Conservation (phyloP, 2,888 invertebrate species). For the Cryptophagus acutangulus region DNA sequence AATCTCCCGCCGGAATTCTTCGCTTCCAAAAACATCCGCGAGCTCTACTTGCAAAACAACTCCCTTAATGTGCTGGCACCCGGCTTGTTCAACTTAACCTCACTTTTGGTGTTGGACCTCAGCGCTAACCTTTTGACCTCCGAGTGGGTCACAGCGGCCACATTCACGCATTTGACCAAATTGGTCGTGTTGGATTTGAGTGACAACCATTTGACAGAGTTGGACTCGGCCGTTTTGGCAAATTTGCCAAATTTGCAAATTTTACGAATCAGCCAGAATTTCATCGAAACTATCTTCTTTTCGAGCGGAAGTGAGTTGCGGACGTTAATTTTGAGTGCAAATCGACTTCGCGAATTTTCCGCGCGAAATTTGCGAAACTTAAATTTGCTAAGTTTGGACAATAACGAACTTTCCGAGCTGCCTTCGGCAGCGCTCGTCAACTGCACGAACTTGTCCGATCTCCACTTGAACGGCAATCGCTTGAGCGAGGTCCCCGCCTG, state of each 20-base stretch:
- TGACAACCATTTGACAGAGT: slow-evolving; percentile 67
- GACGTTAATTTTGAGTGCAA: slow-evolving; percentile 75
- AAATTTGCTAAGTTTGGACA: slow-evolving; percentile 72
- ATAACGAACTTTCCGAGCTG: slow-evolving; percentile 70
- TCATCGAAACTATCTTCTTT: slow-evolving; percentile 70
- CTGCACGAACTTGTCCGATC: slow-evolving; percentile 73
- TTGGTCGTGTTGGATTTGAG: slow-evolving; percentile 74
- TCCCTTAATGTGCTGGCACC: slow-evolving; percentile 75
- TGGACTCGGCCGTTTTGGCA: slow-evolving; percentile 72
- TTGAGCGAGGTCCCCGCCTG: slow-evolving; percentile 71
- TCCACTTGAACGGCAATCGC: slow-evolving; percentile 79
- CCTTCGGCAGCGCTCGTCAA: slow-evolving; percentile 72
- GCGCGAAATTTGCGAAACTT: slow-evolving; percentile 72
- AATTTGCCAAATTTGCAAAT: slow-evolving; percentile 77
- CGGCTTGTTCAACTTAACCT: slow-evolving; percentile 71
- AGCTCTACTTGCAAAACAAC: slow-evolving; percentile 78
- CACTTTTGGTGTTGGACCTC: slow-evolving; percentile 70
- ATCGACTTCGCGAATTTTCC: slow-evolving; percentile 70
- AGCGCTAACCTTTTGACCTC: slow-evolving; percentile 75
- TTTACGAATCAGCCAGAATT: slow-evolving; percentile 73
- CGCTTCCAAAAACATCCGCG: slow-evolving; percentile 68
- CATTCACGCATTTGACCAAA: slow-evolving; percentile 71
- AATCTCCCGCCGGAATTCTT: slow-evolving; percentile 79
- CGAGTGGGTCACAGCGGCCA: slow-evolving; percentile 77
- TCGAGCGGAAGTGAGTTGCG: slow-evolving; percentile 72